phyloP scores from a whole-genome alignment of 2,113 vertebrate genomes.

The cattle (Bos taurus) region ARS-UCD2.0 NC_037344.1:34450001-34450500 shows the following conservation, averaged over 20 bases:
- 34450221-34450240: neutral
- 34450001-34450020: constrained; percentile 53
- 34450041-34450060: neutral
- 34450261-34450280: neutral
- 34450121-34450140: neutral
- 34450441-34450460: neutral
- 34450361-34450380: neutral
- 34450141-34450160: neutral
- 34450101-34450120: neutral
- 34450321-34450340: neutral
- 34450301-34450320: neutral
- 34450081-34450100: neutral
- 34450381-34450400: neutral
- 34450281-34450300: neutral
- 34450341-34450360: neutral
- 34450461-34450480: neutral
- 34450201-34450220: neutral
- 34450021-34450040: constrained; percentile 67
- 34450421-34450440: neutral
- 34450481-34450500: neutral
- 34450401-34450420: neutral
- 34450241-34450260: neutral
- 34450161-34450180: neutral
- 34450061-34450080: neutral
- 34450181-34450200: neutral